A percentile compares a stretch with the other conserved stretches of the same genome.
These are phyloP conservation scores for Loxodonta africana DNA, from an alignment of 2,113 vertebrate genomes.

Conservation along the genomic window DNA sequence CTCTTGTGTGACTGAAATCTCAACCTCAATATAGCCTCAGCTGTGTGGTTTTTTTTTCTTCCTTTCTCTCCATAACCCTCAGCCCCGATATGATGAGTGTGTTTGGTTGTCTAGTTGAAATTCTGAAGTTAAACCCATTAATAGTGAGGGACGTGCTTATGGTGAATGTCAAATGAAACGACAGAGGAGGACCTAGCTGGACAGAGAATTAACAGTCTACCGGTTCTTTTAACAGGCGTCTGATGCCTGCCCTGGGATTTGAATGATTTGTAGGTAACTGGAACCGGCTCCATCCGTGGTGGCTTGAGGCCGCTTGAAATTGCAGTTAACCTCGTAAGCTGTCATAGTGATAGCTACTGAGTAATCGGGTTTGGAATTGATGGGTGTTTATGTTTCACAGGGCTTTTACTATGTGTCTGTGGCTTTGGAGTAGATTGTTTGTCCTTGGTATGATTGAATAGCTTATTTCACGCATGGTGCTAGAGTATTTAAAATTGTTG, in stretches of 20 bases:
- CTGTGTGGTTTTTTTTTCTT: neutral
- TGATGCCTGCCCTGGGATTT: slow-evolving; percentile 51
- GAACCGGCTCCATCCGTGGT: slow-evolving; percentile 54
- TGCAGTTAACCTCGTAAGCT: slow-evolving; percentile 62
- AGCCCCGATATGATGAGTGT: neutral
- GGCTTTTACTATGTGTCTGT: neutral
- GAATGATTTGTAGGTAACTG: slow-evolving; percentile 52
- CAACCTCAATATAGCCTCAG: neutral
- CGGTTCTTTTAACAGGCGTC: neutral
- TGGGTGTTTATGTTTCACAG: slow-evolving; percentile 67
- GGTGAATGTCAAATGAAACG: slow-evolving; percentile 62
- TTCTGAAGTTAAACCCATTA: slow-evolving; percentile 19
- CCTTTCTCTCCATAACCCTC: neutral
- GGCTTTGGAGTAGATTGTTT: slow-evolving; percentile 53
- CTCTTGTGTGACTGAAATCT: slow-evolving; percentile 55
- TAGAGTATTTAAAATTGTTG: neutral
- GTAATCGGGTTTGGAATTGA: slow-evolving; percentile 70
- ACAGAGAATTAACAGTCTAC: neutral
- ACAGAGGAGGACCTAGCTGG: slow-evolving; percentile 19
- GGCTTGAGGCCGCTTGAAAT: slow-evolving; percentile 63
- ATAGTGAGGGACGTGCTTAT: neutral
- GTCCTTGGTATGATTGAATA: slow-evolving; percentile 14
- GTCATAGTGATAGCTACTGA: slow-evolving; percentile 59
- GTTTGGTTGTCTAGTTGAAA: neutral
- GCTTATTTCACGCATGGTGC: slow-evolving; percentile 1